phyloP scores from a whole-genome alignment of 2,113 vertebrate genomes.

The Phoxinus phoxinus region DNA sequence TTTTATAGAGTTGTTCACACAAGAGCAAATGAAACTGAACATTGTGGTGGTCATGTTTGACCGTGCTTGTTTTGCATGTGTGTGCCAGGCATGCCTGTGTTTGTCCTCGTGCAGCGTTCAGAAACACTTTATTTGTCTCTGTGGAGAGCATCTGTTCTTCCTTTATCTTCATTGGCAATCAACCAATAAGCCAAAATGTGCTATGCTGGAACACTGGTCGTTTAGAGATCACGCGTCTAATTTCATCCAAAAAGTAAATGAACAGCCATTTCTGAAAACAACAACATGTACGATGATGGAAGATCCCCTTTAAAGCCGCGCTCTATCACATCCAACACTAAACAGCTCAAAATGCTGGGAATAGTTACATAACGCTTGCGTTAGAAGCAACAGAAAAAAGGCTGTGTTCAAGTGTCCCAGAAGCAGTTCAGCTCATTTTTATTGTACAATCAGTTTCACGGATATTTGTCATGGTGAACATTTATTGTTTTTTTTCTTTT shows the following conservation, averaged over 20 bases:
- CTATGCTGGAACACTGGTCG: background rate
- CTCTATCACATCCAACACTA: slow-evolving; percentile 7
- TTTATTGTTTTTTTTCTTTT: slow-evolving; percentile 47
- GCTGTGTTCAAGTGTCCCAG: slow-evolving; percentile 43
- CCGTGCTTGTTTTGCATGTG: slow-evolving; percentile 52
- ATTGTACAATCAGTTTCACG: slow-evolving; percentile 40
- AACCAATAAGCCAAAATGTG: slow-evolving; percentile 1
- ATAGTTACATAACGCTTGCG: slow-evolving; percentile 55
- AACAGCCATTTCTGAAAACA: background rate
- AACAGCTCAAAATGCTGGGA: slow-evolving; percentile 30
- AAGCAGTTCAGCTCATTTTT: slow-evolving; percentile 17
- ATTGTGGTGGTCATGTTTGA: slow-evolving; percentile 49
- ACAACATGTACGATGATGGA: background rate
- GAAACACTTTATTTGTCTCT: slow-evolving; percentile 17
- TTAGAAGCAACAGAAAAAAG: slow-evolving; percentile 62
- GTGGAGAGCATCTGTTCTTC: background rate
- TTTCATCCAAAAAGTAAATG: background rate
- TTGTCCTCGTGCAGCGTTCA: slow-evolving; percentile 55
- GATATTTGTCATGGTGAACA: slow-evolving; percentile 52
- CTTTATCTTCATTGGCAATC: slow-evolving; percentile 6
- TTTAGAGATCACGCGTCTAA: background rate
- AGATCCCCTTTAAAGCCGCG: background rate
- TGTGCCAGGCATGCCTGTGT: slow-evolving; percentile 58
- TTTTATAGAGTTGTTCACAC: slow-evolving; percentile 38
- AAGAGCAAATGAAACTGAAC: slow-evolving; percentile 43